Percentiles rank a stretch among this genome's conserved stretches.
Evolutionary conservation across 1,140 invertebrate genomes (phyloP).

Genomic region (Nymphalis io): DNA sequence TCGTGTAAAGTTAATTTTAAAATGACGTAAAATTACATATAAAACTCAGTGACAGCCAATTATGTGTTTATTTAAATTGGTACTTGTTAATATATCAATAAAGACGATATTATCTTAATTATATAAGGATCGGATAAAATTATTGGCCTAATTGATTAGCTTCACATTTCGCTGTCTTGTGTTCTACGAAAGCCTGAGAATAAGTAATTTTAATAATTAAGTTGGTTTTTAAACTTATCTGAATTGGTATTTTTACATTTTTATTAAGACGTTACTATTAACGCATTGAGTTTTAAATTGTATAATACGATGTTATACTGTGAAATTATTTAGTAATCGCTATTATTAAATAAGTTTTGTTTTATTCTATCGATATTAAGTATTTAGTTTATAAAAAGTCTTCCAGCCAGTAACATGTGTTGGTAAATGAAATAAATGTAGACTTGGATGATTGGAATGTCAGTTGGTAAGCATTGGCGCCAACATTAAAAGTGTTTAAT

Average conservation of each 20-base stretch:
- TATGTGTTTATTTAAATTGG: slow-evolving; percentile 12
- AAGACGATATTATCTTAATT: slow-evolving; percentile 20
- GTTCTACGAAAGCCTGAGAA: slow-evolving; percentile 3
- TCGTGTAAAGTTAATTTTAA: too few species aligned
- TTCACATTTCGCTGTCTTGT: slow-evolving; percentile 3
- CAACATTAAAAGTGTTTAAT: too few species aligned
- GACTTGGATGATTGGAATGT: too few species aligned
- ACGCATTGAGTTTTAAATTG: background rate
- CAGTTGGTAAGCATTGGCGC: too few species aligned
- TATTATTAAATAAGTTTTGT: background rate
- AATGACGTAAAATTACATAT: background rate
- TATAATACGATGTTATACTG: background rate
- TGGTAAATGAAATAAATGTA: too few species aligned
- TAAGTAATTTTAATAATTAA: slow-evolving; percentile 20
- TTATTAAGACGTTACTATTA: background rate
- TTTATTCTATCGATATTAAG: background rate
- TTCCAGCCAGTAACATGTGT: too few species aligned
- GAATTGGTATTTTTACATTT: slow-evolving; percentile 17
- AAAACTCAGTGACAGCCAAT: background rate
- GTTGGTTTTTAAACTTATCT: background rate
- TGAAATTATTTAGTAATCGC: background rate
- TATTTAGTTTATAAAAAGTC: background rate
- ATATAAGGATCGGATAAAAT: slow-evolving; percentile 3
- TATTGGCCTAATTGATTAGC: slow-evolving; percentile 11
- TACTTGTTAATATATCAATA: slow-evolving; percentile 18